These are phyloP conservation scores for pig (Sus scrofa) DNA, from an alignment of 2,113 vertebrate species.

Conservation along the genomic window T2T-Sscrofa CM000813.6:38971501-38972000, in stretches of 20 bases:
- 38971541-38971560: slow-evolving; percentile 57
- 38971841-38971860: not conserved
- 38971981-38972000: not conserved
- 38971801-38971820: not conserved
- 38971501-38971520: not conserved
- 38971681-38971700: no score
- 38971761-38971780: not conserved
- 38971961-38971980: no score
- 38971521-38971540: not conserved
- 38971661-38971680: not conserved
- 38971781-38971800: not conserved
- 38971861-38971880: not conserved
- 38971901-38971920: not conserved
- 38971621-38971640: slow-evolving; percentile 57
- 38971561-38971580: slow-evolving; percentile 46
- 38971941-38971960: not conserved
- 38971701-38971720: not conserved
- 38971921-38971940: not conserved
- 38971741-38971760: not conserved
- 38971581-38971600: slow-evolving; percentile 55
- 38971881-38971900: not conserved
- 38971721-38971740: not conserved
- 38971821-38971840: not conserved
- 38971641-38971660: not conserved
- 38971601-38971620: not conserved